A percentile compares a stretch with the other conserved stretches of the same genome.
These are phyloP conservation scores for Nerophis lumbriciformis DNA, from an alignment of 2,113 vertebrate genomes.

Conservation along the genomic window DNA sequence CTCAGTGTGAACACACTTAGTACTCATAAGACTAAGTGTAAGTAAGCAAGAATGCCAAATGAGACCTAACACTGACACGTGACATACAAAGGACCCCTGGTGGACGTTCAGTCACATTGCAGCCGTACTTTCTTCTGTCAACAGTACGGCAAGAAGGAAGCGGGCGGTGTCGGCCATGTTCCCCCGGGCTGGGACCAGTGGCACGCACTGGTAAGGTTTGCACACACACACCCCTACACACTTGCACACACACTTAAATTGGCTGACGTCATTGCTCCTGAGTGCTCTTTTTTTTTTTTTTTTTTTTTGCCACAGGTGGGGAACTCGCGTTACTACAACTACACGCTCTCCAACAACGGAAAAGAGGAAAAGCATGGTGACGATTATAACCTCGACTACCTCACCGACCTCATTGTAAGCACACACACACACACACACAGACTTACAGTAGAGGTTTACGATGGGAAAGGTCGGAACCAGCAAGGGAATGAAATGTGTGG, in stretches of 20 bases:
- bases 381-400: slow-evolving; percentile 70
- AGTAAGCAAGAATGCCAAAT: too few relatives aligned
- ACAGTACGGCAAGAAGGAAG: slow-evolving; percentile 67
- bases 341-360: slow-evolving; percentile 74
- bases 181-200: slow-evolving; percentile 77
- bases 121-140: background rate
- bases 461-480: slow-evolving; percentile 9
- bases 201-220: slow-evolving; percentile 68
- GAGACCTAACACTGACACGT: too few relatives aligned
- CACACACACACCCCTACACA: background rate
- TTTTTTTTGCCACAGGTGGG: slow-evolving; percentile 65
- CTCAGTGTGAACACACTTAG: too few relatives aligned
- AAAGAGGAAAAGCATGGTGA: slow-evolving; percentile 67
- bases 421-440: too few relatives aligned
- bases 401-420: slow-evolving; percentile 77
- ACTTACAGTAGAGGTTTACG: slow-evolving; percentile 15
- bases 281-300: background rate
- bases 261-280: too few relatives aligned
- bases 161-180: slow-evolving; percentile 57
- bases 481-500: slow-evolving; percentile 3
- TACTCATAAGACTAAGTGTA: too few relatives aligned
- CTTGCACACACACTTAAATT: too few relatives aligned
- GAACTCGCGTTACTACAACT: slow-evolving; percentile 78
- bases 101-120: background rate
- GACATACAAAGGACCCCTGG: background rate